Base-by-base conservation (phyloP, 1,140 invertebrate genomes). In the Drosophila triauraria region DNA sequence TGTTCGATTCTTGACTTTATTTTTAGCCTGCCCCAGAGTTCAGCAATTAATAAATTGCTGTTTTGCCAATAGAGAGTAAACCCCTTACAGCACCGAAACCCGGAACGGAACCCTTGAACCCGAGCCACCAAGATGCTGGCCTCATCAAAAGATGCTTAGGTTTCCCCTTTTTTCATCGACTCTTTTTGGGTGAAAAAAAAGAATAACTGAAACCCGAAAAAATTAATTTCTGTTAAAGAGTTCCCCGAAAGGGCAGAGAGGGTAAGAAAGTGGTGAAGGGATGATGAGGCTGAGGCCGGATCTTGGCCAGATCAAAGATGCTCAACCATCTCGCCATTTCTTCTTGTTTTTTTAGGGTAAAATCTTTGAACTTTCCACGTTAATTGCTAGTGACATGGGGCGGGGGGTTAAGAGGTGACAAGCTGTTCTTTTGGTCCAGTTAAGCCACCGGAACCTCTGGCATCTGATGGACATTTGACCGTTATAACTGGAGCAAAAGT, bases 381-480 rank as follows among this genome's bases (percentile, higher is more conserved):
- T 88, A 90, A 88, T 90, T 84, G 69, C 35, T 59, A 67, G 38
- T 85, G 85, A 85, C 78, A 81, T 72, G 46, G 51, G 38, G 48
- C 40, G 60, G 35, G 63, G 40, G 65, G 80, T 82, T 78, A 69
- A 75, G 59, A 78, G 80, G 84, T 88, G 84, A 83, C 48, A 80
- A 80, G 69, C 72, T 60, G 61, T 42, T 40, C 35, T 70, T 67
- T 78, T 75, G 80, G 81, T 84, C 85, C 85, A 81, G 78, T 84
- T 75, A 67, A 65, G 51, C 43, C 42, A 43, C 62, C 78, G 65
- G 65, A 64, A 40, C 67, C 43, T 23, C 7, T 10, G 3, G n/a
- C 42, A 42, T 62, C 63, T 87, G 82, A 91, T 91, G 69, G 83
- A 91, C 88, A 88, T 44, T 71, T 91, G 83, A 85, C 88, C 80